Conservation (phyloP, 2,888 invertebrate genomes). For the Pristionchus exspectatus region DNA sequence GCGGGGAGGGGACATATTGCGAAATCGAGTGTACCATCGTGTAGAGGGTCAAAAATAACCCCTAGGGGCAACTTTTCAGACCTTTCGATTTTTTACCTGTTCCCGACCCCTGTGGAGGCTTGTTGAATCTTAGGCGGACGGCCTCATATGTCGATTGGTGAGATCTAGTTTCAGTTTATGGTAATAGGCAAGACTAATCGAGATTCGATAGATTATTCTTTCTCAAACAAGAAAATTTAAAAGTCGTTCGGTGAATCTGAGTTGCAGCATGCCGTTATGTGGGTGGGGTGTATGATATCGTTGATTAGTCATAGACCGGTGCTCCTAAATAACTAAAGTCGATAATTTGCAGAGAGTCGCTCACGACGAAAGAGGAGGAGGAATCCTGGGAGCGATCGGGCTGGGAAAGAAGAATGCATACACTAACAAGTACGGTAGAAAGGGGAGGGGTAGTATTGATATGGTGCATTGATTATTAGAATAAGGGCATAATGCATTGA, state of each 20-base stretch:
- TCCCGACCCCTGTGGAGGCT: too few species aligned
- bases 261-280: neutral
- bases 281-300: neutral
- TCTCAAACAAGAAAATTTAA: neutral
- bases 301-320: neutral
- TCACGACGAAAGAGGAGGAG: constrained; percentile 49
- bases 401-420: constrained; percentile 64
- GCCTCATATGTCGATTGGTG: too few species aligned
- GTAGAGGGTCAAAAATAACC: too few species aligned
- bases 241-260: neutral
- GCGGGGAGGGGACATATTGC: too few species aligned
- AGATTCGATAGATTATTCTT: too few species aligned
- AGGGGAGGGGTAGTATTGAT: neutral
- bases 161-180: too few species aligned
- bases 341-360: constrained; percentile 35
- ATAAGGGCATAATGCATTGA: too few species aligned
- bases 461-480: neutral
- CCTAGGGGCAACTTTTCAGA: too few species aligned
- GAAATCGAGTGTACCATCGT: too few species aligned
- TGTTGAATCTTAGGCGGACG: too few species aligned
- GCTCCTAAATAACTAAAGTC: neutral
- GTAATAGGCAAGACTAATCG: too few species aligned
- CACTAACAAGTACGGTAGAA: constrained; percentile 63
- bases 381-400: constrained; percentile 50
- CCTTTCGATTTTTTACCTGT: too few species aligned